Conservation (phyloP, 2,113 vertebrate species). For the Lampris incognitus region DNA sequence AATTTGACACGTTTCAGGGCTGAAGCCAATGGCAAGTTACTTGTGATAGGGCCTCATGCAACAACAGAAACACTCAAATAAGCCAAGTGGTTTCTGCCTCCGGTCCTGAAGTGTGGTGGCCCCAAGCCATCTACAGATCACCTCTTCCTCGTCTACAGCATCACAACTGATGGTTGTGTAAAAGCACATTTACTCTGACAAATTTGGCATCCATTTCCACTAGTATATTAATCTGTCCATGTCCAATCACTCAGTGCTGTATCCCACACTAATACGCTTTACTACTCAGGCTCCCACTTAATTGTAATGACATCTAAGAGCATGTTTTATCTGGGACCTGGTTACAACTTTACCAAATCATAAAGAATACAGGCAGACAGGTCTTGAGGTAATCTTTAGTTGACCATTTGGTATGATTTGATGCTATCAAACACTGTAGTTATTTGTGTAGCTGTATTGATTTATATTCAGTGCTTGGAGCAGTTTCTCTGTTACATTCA, state of each 20-base stretch:
- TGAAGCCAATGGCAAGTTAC: slow-evolving; percentile 46
- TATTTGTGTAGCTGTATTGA: slow-evolving; percentile 71
- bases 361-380: too few species aligned
- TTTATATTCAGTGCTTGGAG: slow-evolving; percentile 82
- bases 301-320: slow-evolving; percentile 43
- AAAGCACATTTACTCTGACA: slow-evolving; percentile 70
- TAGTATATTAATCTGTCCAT: slow-evolving; percentile 69
- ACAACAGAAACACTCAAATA: slow-evolving; percentile 48
- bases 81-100: slow-evolving; percentile 10
- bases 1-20: slow-evolving; percentile 55
- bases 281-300: slow-evolving; percentile 38
- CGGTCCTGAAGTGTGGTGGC: slow-evolving; percentile 9
- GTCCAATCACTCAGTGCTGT: slow-evolving; percentile 72
- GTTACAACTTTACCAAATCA: too few species aligned
- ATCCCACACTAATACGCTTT: slow-evolving; percentile 51
- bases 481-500: slow-evolving; percentile 83
- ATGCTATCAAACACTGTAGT: too few species aligned
- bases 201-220: slow-evolving; percentile 60
- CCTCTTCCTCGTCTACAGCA: slow-evolving; percentile 46
- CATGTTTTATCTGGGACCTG: slow-evolving; percentile 28
- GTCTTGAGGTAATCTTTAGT: too few species aligned
- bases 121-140: slow-evolving; percentile 28
- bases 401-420: too few species aligned
- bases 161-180: slow-evolving; percentile 73
- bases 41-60: slow-evolving; percentile 37